Base-by-base conservation (phyloP, 2,888 invertebrate species). In the Microctonus brassicae region DNA sequence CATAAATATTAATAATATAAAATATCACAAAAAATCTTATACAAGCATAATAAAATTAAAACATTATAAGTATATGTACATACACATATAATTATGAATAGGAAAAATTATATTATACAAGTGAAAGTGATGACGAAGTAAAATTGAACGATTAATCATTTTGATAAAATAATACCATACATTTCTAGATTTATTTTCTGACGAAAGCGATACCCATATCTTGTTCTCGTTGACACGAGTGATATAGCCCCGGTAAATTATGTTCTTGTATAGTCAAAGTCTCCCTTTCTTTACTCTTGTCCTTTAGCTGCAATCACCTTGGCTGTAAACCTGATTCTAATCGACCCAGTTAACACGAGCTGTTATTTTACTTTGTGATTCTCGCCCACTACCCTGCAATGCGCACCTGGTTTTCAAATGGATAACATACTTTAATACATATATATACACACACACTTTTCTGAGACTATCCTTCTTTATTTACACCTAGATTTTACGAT, bases 241-340 rank as follows among this genome's bases (percentile, higher is more conserved):
- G 64, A 64, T 53, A 64, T n/a, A n/a, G n/a, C 29, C 29, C n/a
- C 24, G 20, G 52, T 64, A 64, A 64, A 64, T 64, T 64, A 64
- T 64, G 33, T 64, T 47, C 29, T 64, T n/a, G 52, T 47, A n/a
- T 47, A n/a, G n/a, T 29, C 29, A 29, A 29, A 29, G 29, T 29
- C 29, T 29, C 29, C 7, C 29, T 29, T 29, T 29, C 10, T 20
- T 53, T 17, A 10, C 10, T 53, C 29, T 47, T 26, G 42, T 2
- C 10, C 63, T 26, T 42, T 53, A 9, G 52, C 64, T 24, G 52
- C 29, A 29, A 29, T 29, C 29, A 29, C 29, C 29, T 29, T 29
- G 29, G 17, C 17, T 53, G 29, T 24, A 33, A 33, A 20, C 29
- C 33, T 33, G 52, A 64, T 64, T 52, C 17, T 64, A 52, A 64